Conservation (phyloP, 2,113 vertebrate genomes). For the Haemorhous mexicanus region DNA sequence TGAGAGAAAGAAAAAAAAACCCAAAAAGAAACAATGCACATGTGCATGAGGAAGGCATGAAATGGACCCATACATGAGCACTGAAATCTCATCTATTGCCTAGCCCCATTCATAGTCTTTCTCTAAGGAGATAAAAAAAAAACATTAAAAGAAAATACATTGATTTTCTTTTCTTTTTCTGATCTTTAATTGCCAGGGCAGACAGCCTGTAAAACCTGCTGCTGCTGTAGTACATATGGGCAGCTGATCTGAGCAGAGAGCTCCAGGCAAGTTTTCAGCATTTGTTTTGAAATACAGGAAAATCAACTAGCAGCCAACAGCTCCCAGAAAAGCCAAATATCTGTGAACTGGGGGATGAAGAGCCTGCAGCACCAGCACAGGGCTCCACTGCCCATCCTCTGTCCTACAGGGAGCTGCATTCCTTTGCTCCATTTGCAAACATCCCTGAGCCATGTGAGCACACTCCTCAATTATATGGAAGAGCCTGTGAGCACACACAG, state of each 20-base stretch:
- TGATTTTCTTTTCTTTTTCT: background rate
- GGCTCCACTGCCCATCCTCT: background rate
- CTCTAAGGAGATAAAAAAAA: background rate
- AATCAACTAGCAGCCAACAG: background rate
- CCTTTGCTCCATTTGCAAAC: background rate
- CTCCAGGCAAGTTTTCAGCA: background rate
- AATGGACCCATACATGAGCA: rapidly evolving
- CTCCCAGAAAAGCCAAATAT: background rate
- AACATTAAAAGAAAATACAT: background rate
- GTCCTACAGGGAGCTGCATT: background rate
- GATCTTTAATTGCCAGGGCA: background rate
- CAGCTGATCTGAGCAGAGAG: background rate
- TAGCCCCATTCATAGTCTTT: background rate
- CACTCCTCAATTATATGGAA: background rate
- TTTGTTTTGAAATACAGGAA: background rate
- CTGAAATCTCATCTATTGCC: background rate
- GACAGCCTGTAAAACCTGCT: background rate
- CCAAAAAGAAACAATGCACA: rapidly evolving
- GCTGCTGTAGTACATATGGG: background rate
- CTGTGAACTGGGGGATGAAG: rapidly evolving
- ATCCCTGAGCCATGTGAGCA: background rate
- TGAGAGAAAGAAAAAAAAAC: background rate
- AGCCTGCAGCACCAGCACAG: background rate
- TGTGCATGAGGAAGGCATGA: rapidly evolving
- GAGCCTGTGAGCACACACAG: background rate